These are phyloP conservation scores for Enteromius trimaculatus DNA, from an alignment of 2,797 vertebrate genomes.

Conservation along the genomic window DNA sequence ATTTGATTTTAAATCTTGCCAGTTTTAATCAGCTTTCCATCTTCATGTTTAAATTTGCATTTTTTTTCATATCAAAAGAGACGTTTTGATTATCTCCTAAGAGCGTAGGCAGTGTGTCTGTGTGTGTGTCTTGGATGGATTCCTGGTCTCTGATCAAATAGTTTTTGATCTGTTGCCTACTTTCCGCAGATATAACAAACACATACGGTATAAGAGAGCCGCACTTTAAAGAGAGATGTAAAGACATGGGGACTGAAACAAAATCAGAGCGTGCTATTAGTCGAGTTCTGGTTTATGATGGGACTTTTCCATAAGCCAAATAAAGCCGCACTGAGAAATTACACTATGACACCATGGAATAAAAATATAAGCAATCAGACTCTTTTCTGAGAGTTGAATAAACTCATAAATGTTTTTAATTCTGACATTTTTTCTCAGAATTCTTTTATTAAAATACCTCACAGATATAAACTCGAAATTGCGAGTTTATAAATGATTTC, in stretches of 20 bases:
- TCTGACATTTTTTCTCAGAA: no score
- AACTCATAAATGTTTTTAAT: no score
- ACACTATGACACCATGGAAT: background rate
- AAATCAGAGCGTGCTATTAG: background rate
- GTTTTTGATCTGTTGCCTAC: slow-evolving; percentile 33
- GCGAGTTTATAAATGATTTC: no score
- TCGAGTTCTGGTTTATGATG: slow-evolving; percentile 9
- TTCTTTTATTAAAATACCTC: no score
- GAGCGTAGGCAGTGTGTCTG: slow-evolving; percentile 17
- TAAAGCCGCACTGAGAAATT: background rate
- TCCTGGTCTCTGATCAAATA: slow-evolving; percentile 36
- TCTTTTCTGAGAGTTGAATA: no score
- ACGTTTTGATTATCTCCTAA: slow-evolving; percentile 5
- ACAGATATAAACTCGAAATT: no score
- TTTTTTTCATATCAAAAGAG: slow-evolving; percentile 25
- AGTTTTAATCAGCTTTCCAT: slow-evolving; percentile 23
- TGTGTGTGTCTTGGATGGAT: slow-evolving; percentile 37
- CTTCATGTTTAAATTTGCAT: slow-evolving; percentile 34
- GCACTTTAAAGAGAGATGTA: slow-evolving; percentile 18
- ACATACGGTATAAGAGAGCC: background rate
- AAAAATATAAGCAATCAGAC: background rate
- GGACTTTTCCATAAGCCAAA: background rate
- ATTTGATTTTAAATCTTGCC: slow-evolving; percentile 14
- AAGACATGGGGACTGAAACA: background rate
- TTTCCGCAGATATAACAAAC: slow-evolving; percentile 5